Percentiles rank a stretch among this genome's conserved stretches.
Evolutionary conservation across 2,797 vertebrate genomes (phyloP).

Genomic region (Tokudaia muenninki): DNA sequence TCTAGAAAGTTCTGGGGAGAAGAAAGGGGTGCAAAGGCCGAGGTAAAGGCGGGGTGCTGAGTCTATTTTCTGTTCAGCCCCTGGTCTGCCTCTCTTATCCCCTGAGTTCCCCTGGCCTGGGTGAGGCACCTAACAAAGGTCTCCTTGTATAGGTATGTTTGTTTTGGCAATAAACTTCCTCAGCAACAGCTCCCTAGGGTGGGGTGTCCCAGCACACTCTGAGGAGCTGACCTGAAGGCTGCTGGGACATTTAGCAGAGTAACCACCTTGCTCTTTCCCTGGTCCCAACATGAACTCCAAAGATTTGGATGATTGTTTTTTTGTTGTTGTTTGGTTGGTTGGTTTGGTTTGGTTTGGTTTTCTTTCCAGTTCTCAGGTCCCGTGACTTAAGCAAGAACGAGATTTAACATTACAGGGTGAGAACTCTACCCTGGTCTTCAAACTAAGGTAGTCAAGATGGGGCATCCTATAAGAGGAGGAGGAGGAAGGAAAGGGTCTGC

Average conservation of each 20-base stretch:
- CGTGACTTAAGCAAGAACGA: constrained; percentile 18
- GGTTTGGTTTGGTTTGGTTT: not conserved
- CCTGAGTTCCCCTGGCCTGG: not conserved
- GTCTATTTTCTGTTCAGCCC: not conserved
- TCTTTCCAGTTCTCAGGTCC: not conserved
- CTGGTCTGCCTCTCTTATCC: not conserved
- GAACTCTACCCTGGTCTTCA: not conserved
- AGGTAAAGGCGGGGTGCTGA: not conserved
- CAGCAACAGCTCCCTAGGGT: constrained; percentile 30
- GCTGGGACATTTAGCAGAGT: constrained; percentile 36
- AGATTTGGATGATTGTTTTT: not conserved
- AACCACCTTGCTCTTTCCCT: constrained; percentile 3
- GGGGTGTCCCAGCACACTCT: not conserved
- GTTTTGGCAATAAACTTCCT: constrained; percentile 73
- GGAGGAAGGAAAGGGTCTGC: not conserved
- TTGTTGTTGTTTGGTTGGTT: not conserved
- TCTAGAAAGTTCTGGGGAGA: not conserved
- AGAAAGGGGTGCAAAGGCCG: not conserved
- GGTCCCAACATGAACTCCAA: not conserved
- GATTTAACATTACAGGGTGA: not conserved
- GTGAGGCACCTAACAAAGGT: constrained; percentile 79
- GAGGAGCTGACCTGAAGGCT: not conserved
- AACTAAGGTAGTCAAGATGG: not conserved
- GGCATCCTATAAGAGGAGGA: not conserved
- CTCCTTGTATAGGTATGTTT: constrained; percentile 67